Conservation (phyloP, 2,113 vertebrate species). For the Sorex fumeus region DNA sequence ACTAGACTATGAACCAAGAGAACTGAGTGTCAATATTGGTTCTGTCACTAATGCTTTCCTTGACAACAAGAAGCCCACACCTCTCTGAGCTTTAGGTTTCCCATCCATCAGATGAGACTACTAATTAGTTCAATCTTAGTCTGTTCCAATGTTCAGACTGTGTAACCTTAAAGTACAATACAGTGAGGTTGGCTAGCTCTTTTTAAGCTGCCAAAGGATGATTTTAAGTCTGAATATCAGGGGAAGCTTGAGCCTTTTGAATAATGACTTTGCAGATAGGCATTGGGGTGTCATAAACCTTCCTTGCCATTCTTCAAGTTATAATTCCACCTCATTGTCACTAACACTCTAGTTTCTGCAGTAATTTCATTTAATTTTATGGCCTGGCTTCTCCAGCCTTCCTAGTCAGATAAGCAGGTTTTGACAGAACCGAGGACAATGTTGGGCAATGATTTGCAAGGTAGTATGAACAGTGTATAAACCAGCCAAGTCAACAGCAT, state of each 20-base stretch:
- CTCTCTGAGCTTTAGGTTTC: background rate
- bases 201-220: background rate
- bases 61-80: background rate
- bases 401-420: conserved; percentile 80
- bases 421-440: conserved; percentile 59
- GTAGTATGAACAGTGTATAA: conserved; percentile 18
- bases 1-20: background rate
- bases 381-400: conserved; percentile 69
- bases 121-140: background rate
- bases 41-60: background rate
- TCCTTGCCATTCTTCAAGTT: conserved; percentile 64
- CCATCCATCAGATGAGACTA: background rate
- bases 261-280: conserved; percentile 58
- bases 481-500: conserved; percentile 35
- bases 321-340: conserved; percentile 80
- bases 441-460: conserved; percentile 76
- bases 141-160: background rate
- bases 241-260: conserved; percentile 70
- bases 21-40: background rate
- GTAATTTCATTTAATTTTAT: conserved; percentile 84
- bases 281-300: conserved; percentile 68
- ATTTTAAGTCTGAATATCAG: conserved; percentile 65
- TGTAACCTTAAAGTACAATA: background rate
- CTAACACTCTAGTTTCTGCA: conserved; percentile 72
- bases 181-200: background rate